Conservation (phyloP, 2,113 vertebrate species). For the Halcyon malimbica region DNA sequence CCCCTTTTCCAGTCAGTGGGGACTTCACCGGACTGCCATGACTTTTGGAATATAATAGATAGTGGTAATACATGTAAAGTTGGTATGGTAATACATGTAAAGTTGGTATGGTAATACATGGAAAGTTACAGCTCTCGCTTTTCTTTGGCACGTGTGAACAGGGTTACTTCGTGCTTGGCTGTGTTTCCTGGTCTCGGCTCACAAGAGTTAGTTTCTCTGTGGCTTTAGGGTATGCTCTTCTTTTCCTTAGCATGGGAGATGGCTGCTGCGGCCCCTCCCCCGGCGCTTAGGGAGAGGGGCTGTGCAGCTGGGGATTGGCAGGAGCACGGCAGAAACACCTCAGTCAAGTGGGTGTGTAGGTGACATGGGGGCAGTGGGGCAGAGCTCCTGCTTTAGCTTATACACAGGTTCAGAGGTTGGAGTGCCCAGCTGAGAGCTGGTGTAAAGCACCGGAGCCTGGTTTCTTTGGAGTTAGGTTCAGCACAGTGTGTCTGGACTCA, state of each 20-base stretch:
- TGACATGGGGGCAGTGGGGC: neutral
- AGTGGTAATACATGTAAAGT: too few species aligned
- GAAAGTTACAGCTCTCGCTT: neutral
- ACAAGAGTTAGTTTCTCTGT: neutral
- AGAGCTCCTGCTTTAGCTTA: neutral
- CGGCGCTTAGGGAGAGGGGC: fast-evolving
- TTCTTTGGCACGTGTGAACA: neutral
- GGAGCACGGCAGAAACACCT: neutral
- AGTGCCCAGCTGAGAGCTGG: neutral
- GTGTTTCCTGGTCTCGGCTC: neutral
- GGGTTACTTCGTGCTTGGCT: neutral
- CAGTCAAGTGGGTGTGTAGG: fast-evolving
- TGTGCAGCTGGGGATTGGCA: neutral
- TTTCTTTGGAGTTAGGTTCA: neutral
- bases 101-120: neutral
- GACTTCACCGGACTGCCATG: too few species aligned
- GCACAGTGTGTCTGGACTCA: neutral
- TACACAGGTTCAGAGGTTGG: fast-evolving
- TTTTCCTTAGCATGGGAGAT: neutral
- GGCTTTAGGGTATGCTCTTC: neutral
- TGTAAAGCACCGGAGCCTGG: neutral
- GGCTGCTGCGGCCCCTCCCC: neutral
- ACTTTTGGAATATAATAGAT: too few species aligned
- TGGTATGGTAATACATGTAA: neutral
- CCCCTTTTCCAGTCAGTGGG: too few species aligned